Base-by-base conservation (phyloP, 1,140 invertebrate species). In the Muscidifurax raptorellus region DNA sequence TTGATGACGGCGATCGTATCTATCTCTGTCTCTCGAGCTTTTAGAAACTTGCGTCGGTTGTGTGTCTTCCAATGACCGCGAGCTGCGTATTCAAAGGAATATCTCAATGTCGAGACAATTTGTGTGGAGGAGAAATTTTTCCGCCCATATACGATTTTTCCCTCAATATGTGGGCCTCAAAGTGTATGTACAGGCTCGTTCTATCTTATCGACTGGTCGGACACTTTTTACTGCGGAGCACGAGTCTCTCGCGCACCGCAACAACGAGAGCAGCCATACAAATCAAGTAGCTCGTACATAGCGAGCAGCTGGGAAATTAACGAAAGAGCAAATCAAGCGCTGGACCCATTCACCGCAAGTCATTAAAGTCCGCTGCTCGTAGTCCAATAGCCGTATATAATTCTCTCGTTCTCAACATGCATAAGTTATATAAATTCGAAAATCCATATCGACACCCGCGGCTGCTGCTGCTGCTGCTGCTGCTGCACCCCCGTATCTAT, bases 361-460 rank as follows among this genome's bases (percentile, higher is more conserved):
- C 36, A 80, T 80, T 80, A 71, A 71, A 80, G 64, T 47, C 27
- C 40, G 36, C 40, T 2, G 25, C 27, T n/a, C n/a, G 25, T 30
- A 27, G n/a, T 44, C 28, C 2, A 7, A 30, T 64, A 77, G 18
- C 27, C 25, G 25, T 30, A 12, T 27, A 52, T 27, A 52, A 2
- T n/a, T 59, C 44, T 78, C 47, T 59, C 44, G 52, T 64, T 78
- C 12, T 15, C 6, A 28, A 59, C 36, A 22, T 25, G 36, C 13
- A 36, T 27, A 69, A 47, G 36, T 71, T 80, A 80, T 74, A 74
- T 82, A 82, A 82, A 82, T 82, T 71, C 72, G 80, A 82, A 82
- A 82, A 74, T 74, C 66, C 47, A 30, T 74, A 74, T 74, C 28
- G 28, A 59, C 28, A 47, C 74, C 74, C 27, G 67, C 27, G 27